Evolutionary conservation across 2,113 vertebrate genomes (phyloP).

Genomic region (Oreocharis arfaki): DNA sequence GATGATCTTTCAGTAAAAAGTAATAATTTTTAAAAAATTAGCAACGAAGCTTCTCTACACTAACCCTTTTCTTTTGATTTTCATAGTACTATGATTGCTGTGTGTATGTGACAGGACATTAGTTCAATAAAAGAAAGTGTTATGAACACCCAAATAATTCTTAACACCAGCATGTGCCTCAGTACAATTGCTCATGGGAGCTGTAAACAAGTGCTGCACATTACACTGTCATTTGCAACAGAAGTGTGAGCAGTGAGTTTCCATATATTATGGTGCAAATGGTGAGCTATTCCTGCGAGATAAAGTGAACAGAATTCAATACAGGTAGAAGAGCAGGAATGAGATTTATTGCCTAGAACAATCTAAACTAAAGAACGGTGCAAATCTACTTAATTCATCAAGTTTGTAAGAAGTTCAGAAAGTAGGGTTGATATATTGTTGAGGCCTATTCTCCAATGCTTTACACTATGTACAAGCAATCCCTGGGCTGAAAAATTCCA

Average conservation of each 20-base stretch:
- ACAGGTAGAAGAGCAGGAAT: neutral
- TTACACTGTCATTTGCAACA: slow-evolving; percentile 4
- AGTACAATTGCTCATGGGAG: neutral
- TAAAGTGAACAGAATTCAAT: neutral
- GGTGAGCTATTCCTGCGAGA: neutral
- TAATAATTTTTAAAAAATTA: neutral
- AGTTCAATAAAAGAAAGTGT: neutral
- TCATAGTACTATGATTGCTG: neutral
- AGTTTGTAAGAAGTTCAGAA: neutral
- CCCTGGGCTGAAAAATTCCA: neutral
- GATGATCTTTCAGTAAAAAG: neutral
- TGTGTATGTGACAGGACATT: neutral
- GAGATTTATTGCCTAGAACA: neutral
- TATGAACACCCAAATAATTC: neutral
- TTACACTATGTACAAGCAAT: neutral
- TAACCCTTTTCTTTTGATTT: neutral
- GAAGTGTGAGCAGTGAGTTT: neutral
- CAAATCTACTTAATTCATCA: neutral
- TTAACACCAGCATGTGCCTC: neutral
- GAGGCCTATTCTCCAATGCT: neutral
- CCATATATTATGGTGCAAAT: neutral
- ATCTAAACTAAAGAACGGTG: neutral
- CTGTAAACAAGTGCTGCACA: neutral
- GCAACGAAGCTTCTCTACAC: neutral
- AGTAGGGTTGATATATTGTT: neutral